Percentiles rank a stretch among this genome's conserved stretches.
These are phyloP conservation scores for Aplochiton taeniatus DNA, from an alignment of 2,797 vertebrate genomes.

Conservation along the genomic window DNA sequence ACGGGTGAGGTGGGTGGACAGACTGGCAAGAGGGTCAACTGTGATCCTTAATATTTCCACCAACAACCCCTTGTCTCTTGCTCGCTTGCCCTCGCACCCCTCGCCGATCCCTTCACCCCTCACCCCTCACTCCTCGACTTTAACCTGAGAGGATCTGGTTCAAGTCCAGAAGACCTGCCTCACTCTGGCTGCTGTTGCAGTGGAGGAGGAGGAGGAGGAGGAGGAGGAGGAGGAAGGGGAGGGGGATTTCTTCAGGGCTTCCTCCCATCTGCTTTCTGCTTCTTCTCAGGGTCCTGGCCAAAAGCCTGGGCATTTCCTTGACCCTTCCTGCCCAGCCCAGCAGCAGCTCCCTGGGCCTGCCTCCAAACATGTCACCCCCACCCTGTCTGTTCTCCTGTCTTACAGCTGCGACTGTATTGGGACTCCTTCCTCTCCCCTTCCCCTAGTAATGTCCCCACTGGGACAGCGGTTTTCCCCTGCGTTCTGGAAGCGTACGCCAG, in stretches of 20 bases:
- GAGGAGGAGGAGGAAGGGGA: slow-evolving; percentile 13
- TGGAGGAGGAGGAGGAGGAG: too few species aligned
- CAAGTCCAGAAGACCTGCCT: slow-evolving; percentile 60
- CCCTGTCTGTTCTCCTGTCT: slow-evolving; percentile 63
- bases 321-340: slow-evolving; percentile 70
- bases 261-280: slow-evolving; percentile 71
- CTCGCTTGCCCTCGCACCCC: slow-evolving; percentile 30
- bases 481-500: slow-evolving; percentile 62
- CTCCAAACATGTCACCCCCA: slow-evolving; percentile 63
- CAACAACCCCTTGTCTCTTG: slow-evolving; percentile 17
- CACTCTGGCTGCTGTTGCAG: slow-evolving; percentile 52
- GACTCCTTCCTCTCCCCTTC: slow-evolving; percentile 64
- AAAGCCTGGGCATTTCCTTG: slow-evolving; percentile 75
- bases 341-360: slow-evolving; percentile 65
- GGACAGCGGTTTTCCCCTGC: slow-evolving; percentile 74
- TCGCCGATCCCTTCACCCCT: slow-evolving; percentile 15
- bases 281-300: slow-evolving; percentile 71
- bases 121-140: slow-evolving; percentile 25
- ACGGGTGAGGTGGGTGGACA: too few species aligned
- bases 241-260: slow-evolving; percentile 76
- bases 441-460: slow-evolving; percentile 64
- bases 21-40: too few species aligned
- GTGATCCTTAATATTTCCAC: too few species aligned
- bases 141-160: slow-evolving; percentile 24
- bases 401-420: slow-evolving; percentile 54